Evolutionary conservation across 1,140 invertebrate genomes (phyloP).

Genomic region (Scaptomyza pallida): DNA sequence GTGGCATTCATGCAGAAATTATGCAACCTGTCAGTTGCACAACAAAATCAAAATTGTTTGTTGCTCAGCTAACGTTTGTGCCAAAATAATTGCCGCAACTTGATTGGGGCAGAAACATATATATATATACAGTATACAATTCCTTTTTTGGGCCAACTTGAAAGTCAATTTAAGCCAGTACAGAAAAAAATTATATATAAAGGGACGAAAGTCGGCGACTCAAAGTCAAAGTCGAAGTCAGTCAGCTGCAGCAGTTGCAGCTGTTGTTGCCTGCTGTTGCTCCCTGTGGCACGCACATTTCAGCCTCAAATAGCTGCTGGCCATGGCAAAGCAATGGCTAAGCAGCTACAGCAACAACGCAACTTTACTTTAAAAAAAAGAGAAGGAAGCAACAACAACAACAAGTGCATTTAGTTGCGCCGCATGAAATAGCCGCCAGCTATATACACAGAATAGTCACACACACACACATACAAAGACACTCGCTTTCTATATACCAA

Average conservation of each 20-base stretch:
- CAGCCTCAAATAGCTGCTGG: conserved; percentile 65
- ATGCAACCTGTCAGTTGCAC: conserved; percentile 81
- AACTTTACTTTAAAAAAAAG: conserved; percentile 33
- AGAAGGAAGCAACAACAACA: conserved; percentile 44
- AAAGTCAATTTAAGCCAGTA: conserved; percentile 56
- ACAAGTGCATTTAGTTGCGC: conserved; percentile 79
- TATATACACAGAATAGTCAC: conserved; percentile 30
- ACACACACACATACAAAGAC: conserved; percentile 26
- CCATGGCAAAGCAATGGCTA: conserved; percentile 71
- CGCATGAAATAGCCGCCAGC: conserved; percentile 59
- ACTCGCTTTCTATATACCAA: conserved; percentile 58
- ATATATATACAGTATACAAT: background rate
- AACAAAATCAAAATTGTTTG: conserved; percentile 72
- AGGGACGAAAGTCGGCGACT: conserved; percentile 6
- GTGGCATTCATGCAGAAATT: conserved; percentile 67
- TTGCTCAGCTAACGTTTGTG: conserved; percentile 17
- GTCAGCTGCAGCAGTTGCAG: conserved; percentile 38
- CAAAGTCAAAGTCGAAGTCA: conserved; percentile 58
- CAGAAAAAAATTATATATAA: conserved; percentile 19
- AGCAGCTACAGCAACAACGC: conserved; percentile 48
- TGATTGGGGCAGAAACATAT: conserved; percentile 31
- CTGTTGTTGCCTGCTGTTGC: conserved; percentile 42
- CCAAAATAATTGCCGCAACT: conserved; percentile 53
- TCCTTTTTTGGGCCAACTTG: conserved; percentile 6
- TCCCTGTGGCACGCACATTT: conserved; percentile 58